Evolutionary conservation across 2,888 invertebrate species (phyloP).

Genomic region (Chrysodeixis includens): DNA sequence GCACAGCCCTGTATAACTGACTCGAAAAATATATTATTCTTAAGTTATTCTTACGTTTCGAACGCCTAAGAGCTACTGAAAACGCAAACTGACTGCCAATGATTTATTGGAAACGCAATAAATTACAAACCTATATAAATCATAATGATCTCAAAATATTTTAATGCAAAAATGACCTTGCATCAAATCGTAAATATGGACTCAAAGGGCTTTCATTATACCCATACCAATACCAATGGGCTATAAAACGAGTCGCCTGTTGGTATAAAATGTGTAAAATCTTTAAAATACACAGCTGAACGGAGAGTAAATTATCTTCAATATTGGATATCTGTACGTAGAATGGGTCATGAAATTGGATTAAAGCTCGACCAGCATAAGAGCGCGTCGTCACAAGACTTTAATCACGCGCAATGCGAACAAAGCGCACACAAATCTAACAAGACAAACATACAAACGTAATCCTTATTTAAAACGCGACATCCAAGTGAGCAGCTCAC

Average conservation of each 20-base stretch:
- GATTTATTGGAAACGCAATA: constrained; percentile 46
- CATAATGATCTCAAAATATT: constrained; percentile 45
- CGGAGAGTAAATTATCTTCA: constrained; percentile 43
- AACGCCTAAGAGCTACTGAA: constrained; percentile 29
- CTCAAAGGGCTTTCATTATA: constrained; percentile 46
- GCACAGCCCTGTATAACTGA: constrained; percentile 48
- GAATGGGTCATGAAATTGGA: constrained; percentile 37
- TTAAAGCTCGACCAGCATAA: constrained; percentile 20
- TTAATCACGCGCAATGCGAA: constrained; percentile 28
- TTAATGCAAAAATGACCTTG: constrained; percentile 38
- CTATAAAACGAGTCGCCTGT: constrained; percentile 50
- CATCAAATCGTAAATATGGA: constrained; percentile 47
- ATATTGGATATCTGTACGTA: constrained; percentile 37
- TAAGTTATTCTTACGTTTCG: constrained; percentile 9
- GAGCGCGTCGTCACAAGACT: constrained; percentile 31
- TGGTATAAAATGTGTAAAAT: constrained; percentile 48
- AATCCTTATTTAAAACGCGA: constrained; percentile 46
- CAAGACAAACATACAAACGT: constrained; percentile 48
- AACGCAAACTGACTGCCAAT: constrained; percentile 17
- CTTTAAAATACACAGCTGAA: constrained; percentile 43
- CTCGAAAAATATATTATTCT: constrained; percentile 8
- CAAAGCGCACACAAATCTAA: constrained; percentile 34
- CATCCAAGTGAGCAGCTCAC: constrained; percentile 54
- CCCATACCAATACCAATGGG: constrained; percentile 36
- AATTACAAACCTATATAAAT: constrained; percentile 42